Conservation (phyloP, 2,888 invertebrate species). For the Melanostoma mellinum region DNA sequence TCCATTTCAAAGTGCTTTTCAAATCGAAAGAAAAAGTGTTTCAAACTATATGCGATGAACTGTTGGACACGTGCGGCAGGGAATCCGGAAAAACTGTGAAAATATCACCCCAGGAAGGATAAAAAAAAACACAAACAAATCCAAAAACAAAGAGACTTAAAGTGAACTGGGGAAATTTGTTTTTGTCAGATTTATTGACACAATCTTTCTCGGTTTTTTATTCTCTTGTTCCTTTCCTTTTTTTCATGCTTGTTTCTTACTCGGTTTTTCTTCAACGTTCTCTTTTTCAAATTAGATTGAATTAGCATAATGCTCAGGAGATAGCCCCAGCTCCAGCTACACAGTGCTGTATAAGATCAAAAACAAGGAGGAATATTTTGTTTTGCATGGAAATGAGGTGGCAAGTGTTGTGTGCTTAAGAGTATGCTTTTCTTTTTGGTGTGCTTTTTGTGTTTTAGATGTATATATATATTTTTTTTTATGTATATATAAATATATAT, state of each 20-base stretch:
- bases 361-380: constrained; percentile 58
- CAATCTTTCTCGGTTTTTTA: constrained; percentile 59
- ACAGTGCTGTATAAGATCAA: constrained; percentile 43
- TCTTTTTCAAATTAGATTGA: constrained; percentile 68
- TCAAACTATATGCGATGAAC: constrained; percentile 56
- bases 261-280: constrained; percentile 1
- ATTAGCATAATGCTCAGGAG: constrained; percentile 73
- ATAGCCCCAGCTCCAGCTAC: constrained; percentile 47
- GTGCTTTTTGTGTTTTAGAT: constrained; percentile 26
- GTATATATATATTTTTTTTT: constrained; percentile 1
- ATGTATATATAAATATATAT: no score
- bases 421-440: constrained; percentile 3
- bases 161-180: constrained; percentile 66
- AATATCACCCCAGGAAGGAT: constrained; percentile 49
- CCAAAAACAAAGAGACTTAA: constrained; percentile 21
- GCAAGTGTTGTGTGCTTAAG: constrained; percentile 46
- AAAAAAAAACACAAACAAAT: constrained; percentile 16
- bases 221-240: constrained; percentile 6
- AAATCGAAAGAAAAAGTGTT: constrained; percentile 39
- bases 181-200: constrained; percentile 72
- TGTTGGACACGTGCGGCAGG: constrained; percentile 65
- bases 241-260: constrained; percentile 20
- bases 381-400: constrained; percentile 58
- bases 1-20: constrained; percentile 52
- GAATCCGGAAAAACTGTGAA: constrained; percentile 53